These are phyloP conservation scores for Hiodon tergisus DNA, from an alignment of 2,113 vertebrate genomes.

Conservation along the genomic window DNA sequence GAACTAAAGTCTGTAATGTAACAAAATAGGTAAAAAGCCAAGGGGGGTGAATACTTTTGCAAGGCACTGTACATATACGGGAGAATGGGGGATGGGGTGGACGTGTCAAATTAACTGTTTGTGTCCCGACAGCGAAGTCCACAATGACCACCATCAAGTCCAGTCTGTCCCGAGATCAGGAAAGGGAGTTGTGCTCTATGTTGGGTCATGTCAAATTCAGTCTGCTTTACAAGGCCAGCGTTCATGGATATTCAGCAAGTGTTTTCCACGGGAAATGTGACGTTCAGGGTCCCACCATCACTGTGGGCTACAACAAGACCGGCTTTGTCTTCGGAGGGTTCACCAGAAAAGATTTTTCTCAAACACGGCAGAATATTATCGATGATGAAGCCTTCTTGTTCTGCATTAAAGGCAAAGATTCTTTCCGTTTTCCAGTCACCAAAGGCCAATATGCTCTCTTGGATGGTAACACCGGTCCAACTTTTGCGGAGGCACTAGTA, in stretches of 20 bases:
- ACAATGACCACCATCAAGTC: constrained; percentile 2
- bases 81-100: too few species aligned
- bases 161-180: neutral
- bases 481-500: constrained; percentile 35
- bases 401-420: neutral
- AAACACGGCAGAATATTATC: neutral
- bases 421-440: neutral
- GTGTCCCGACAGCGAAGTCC: too few species aligned
- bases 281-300: constrained; percentile 18
- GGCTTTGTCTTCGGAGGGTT: constrained; percentile 23
- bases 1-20: too few species aligned
- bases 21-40: too few species aligned
- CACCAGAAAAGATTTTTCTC: constrained; percentile 8
- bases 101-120: too few species aligned
- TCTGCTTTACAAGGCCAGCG: constrained; percentile 17
- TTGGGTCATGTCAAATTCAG: neutral
- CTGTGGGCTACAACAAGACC: constrained; percentile 13
- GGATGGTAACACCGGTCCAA: constrained; percentile 34
- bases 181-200: neutral
- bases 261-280: constrained; percentile 18
- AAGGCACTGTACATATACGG: too few species aligned
- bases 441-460: neutral
- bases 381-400: constrained; percentile 15
- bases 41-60: too few species aligned
- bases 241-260: constrained; percentile 7